phyloP scores from a whole-genome alignment of 2,113 vertebrate genomes.

The Cebus imitator region DNA sequence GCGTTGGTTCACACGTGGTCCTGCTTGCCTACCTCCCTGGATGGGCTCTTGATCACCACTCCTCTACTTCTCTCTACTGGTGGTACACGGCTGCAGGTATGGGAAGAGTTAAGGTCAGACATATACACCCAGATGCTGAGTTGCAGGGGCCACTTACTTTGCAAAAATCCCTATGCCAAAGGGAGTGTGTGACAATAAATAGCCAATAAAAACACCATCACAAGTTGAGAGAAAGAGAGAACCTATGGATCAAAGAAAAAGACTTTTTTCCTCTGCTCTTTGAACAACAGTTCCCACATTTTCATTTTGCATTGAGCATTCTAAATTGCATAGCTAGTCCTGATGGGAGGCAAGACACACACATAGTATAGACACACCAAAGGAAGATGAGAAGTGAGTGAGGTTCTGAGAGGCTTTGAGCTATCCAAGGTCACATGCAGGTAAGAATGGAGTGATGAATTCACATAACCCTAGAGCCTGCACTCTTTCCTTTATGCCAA shows the following conservation, averaged over 20 bases:
- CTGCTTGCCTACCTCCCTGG: neutral
- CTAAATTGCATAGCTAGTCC: neutral
- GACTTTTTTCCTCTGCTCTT: neutral
- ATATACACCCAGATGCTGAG: neutral
- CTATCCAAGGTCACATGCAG: neutral
- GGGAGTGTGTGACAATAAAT: neutral
- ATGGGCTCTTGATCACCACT: neutral
- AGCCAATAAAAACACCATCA: neutral
- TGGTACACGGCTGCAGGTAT: neutral
- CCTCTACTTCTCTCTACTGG: neutral
- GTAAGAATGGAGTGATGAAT: neutral
- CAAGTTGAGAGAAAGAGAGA: neutral
- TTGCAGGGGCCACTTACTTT: neutral
- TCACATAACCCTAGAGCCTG: neutral
- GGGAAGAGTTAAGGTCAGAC: neutral
- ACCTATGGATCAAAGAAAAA: neutral
- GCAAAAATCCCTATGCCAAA: neutral
- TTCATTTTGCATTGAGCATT: neutral
- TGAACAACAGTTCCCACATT: neutral
- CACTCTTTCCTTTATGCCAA: neutral
- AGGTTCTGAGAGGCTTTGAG: neutral
- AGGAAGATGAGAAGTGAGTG: neutral
- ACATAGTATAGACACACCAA: neutral
- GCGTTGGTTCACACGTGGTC: fast-evolving
- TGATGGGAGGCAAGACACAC: neutral